Evolutionary conservation across 2,797 vertebrate genomes (phyloP).

Genomic region (Lycodopsis pacificus): DNA sequence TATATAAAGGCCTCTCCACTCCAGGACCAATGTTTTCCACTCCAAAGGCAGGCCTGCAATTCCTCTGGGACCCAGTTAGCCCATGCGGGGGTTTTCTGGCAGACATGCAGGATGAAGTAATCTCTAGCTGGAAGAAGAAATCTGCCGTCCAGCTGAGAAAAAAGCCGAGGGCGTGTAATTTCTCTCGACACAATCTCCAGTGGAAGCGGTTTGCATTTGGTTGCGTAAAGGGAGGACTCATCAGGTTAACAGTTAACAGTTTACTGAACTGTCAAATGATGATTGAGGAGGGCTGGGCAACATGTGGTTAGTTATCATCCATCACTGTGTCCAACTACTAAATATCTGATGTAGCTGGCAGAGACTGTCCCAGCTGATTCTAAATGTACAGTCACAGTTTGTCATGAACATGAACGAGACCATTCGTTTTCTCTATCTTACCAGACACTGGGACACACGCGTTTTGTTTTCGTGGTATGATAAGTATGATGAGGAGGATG

Average conservation of each 20-base stretch:
- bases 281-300: neutral
- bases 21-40: conserved; percentile 56
- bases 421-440: neutral
- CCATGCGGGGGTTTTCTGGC: conserved; percentile 48
- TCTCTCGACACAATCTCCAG: conserved; percentile 25
- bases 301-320: neutral
- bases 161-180: conserved; percentile 23
- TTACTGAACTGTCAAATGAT: conserved; percentile 1
- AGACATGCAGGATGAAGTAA: conserved; percentile 52
- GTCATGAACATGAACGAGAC: neutral
- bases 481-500: neutral
- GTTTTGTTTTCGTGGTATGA: neutral
- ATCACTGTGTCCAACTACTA: neutral
- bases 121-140: conserved; percentile 51
- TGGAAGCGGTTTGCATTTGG: conserved; percentile 12
- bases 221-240: neutral
- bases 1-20: conserved; percentile 40
- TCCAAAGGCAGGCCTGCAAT: conserved; percentile 50
- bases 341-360: neutral
- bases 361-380: neutral
- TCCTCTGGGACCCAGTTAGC: conserved; percentile 48
- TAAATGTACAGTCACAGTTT: neutral
- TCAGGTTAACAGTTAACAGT: conserved; percentile 4
- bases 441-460: neutral
- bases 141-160: conserved; percentile 48